A percentile compares a stretch with the other conserved stretches of the same genome.
These are phyloP conservation scores for Poeciliopsis turneri DNA, from an alignment of 2,797 vertebrate species.

Conservation along the genomic window DNA sequence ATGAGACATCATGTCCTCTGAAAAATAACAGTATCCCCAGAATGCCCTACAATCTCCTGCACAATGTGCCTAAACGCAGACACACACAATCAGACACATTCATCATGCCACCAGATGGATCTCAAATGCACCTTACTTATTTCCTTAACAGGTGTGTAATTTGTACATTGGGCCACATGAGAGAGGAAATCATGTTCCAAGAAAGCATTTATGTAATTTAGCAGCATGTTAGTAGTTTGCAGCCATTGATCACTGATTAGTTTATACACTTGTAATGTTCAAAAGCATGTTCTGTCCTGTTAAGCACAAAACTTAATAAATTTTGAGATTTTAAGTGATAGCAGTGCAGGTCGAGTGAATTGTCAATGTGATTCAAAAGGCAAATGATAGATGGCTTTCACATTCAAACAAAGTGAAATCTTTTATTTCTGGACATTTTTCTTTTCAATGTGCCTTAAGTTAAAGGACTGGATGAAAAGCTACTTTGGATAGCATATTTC, in stretches of 20 bases:
- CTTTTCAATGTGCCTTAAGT: neutral
- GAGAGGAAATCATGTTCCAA: neutral
- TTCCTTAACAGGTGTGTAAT: slow-evolving; percentile 1
- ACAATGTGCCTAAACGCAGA: slow-evolving; percentile 57
- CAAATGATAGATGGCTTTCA: neutral
- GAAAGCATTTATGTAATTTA: neutral
- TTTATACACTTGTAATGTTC: neutral
- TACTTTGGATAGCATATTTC: neutral
- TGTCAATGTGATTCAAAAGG: neutral
- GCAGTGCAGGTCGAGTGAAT: neutral
- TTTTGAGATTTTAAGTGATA: neutral
- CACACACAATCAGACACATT: slow-evolving; percentile 51
- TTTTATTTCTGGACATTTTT: no score
- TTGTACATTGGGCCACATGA: neutral
- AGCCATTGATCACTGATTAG: neutral
- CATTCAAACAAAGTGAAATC: neutral
- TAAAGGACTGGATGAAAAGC: neutral
- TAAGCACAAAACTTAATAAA: neutral
- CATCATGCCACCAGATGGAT: slow-evolving; percentile 47
- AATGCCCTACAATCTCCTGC: slow-evolving; percentile 51
- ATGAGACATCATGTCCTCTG: slow-evolving; percentile 83
- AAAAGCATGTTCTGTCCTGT: neutral
- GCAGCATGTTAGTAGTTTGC: neutral
- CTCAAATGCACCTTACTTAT: neutral
- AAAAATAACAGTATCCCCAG: slow-evolving; percentile 77